Evolutionary conservation across 35 echinoderm and acorn worm genomes (phyloP), one percentile per base, ranked within the genome.

Genomic region (Diadema setosum): DNA sequence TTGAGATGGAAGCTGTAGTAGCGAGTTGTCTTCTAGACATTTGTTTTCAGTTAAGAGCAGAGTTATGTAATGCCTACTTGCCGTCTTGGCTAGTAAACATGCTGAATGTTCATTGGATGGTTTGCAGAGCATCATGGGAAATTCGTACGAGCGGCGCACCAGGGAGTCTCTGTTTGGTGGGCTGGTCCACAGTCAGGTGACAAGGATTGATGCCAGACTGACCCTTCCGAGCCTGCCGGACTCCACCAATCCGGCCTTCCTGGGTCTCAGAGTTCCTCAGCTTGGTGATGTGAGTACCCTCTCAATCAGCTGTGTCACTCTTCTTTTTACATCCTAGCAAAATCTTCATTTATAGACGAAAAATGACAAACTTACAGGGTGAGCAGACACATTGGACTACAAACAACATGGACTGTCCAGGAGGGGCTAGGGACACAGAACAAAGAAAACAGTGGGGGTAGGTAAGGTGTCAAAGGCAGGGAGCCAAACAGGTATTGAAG

Each of bases 141-240:
- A 58, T 65, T 20, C 56, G 12, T 65, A 90, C 48, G 84, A 95
- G 16, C 42, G 45, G 32, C 26, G 70, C 4, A 58, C 63, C 1
- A 76, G 83, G 17, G 74, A 45, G n/a, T 87, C 82, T 11, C 74
- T 95, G 1, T 95, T 91, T 55, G 73, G 46, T 87, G 87, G 52
- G 14, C 61, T 95, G 42, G 81, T 75, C 23, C 88, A 90, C 46
- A 87, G 83, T 36, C 85, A 55, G 34, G 81, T 81, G 12, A 73
- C n/a, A 11, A 58, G 82, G 20, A 65, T 95, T 7, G 50, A 95
- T 86, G 58, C 57, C 44, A 90, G 83, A 40, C 78, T 95, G 16
- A 52, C 32, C n/a, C 69, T 95, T 18, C 93, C 93, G 32, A 46
- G 20, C 11, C 73, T 95, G 9, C 93, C 93, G 36, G 83, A 90